phyloP scores from a whole-genome alignment of 2,888 invertebrate species.

The Agrotis segetum region DNA sequence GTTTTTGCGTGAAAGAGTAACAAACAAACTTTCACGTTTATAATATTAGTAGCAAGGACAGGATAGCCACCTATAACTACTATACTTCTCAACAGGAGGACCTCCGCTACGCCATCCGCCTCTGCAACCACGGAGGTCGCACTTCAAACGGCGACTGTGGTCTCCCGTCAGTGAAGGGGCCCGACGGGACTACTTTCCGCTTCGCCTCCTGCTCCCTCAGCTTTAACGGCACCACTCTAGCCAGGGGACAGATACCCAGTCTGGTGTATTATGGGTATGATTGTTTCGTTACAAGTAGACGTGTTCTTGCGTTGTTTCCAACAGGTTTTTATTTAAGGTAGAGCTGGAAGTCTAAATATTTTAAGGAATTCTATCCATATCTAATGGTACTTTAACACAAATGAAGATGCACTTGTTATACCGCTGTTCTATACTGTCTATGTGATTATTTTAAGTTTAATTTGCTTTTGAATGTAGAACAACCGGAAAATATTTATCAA shows the following conservation, averaged over 20 bases:
- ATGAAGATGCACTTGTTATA: too few species aligned
- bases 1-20: too few species aligned
- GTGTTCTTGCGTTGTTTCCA: neutral
- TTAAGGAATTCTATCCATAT: too few species aligned
- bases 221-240: constrained; percentile 98
- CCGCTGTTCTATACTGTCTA: too few species aligned
- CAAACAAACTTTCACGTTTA: too few species aligned
- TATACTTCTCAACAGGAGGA: constrained; percentile 92
- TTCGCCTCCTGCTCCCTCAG: constrained; percentile 98
- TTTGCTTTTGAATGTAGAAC: too few species aligned
- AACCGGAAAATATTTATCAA: too few species aligned
- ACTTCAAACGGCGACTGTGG: constrained; percentile 99
- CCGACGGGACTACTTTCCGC: constrained; percentile 97
- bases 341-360: too few species aligned
- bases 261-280: constrained; percentile 96
- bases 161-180: constrained; percentile 96
- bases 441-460: too few species aligned
- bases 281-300: neutral
- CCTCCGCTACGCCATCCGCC: constrained; percentile 96
- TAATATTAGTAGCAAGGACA: too few species aligned
- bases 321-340: neutral
- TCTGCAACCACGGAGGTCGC: constrained; percentile 97
- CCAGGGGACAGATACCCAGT: constrained; percentile 98
- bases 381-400: too few species aligned
- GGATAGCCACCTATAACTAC: neutral